phyloP scores from a whole-genome alignment of 2,113 vertebrate genomes.

The Camarhynchus parvulus region DNA sequence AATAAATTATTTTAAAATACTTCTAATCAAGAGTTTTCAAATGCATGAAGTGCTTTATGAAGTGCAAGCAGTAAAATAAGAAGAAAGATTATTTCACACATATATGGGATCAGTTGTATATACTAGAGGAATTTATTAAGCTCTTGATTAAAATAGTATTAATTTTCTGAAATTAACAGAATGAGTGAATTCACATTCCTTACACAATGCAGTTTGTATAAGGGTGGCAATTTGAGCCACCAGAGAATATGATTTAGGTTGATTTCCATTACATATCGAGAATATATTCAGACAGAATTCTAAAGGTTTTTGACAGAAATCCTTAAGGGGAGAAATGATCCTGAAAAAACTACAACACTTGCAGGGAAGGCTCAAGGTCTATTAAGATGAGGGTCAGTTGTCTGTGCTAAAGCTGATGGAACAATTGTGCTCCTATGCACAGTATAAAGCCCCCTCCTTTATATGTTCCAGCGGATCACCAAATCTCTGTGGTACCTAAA shows the following conservation, averaged over 20 bases:
- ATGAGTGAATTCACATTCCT: neutral
- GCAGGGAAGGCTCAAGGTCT: neutral
- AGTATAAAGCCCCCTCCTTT: neutral
- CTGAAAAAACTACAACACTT: neutral
- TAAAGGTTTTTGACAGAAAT: neutral
- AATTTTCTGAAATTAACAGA: neutral
- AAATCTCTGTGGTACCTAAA: neutral
- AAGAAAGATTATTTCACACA: neutral
- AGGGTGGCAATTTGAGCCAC: neutral
- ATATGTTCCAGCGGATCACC: fast-evolving
- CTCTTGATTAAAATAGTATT: neutral
- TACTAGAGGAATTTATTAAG: neutral
- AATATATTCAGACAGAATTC: neutral
- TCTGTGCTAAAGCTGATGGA: neutral
- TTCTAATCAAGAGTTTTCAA: neutral
- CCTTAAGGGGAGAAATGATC: neutral
- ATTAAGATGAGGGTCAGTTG: neutral
- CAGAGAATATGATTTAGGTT: neutral
- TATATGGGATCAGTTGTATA: neutral
- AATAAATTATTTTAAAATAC: neutral
- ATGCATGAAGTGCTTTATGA: neutral
- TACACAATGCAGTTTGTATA: neutral
- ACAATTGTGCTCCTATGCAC: neutral
- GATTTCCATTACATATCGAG: neutral
- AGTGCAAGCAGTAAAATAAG: neutral